Evolutionary conservation across 2,888 invertebrate species (phyloP).

Genomic region (Argyra leucocephala): DNA sequence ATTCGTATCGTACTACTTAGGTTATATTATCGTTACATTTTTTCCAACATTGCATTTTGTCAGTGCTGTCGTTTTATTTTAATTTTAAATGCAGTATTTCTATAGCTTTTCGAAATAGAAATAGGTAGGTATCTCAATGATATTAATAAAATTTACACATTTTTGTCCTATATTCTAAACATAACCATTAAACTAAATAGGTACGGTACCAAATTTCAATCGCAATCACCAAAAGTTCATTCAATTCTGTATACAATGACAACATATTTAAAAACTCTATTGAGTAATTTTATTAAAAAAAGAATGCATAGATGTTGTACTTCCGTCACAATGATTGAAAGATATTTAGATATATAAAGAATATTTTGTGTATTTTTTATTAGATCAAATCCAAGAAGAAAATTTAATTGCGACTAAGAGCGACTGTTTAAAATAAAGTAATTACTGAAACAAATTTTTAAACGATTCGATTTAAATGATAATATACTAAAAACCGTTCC

Average conservation of each 20-base stretch:
- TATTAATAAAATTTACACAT: background rate
- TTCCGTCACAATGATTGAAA: background rate
- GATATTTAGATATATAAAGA: too few relatives aligned
- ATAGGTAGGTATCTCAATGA: background rate
- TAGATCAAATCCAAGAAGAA: too few relatives aligned
- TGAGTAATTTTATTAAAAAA: slow-evolving; percentile 5
- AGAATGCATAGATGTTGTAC: background rate
- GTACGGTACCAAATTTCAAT: background rate
- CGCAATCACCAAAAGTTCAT: background rate
- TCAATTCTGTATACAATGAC: background rate
- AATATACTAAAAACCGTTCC: background rate
- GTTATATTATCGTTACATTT: too few relatives aligned
- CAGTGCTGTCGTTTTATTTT: too few relatives aligned
- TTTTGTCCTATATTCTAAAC: background rate
- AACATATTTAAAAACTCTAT: background rate
- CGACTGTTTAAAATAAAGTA: background rate
- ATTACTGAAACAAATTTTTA: background rate
- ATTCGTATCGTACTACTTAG: too few relatives aligned
- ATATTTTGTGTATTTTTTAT: background rate
- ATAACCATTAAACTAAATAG: background rate
- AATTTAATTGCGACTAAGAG: too few relatives aligned
- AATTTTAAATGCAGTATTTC: too few relatives aligned
- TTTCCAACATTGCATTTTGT: too few relatives aligned
- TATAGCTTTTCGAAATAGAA: too few relatives aligned
- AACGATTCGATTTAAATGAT: slow-evolving; percentile 1